Percentiles rank a stretch among this genome's conserved stretches.
phyloP scores from a whole-genome alignment of 2,888 invertebrate genomes.

The Stratiomys singularior region DNA sequence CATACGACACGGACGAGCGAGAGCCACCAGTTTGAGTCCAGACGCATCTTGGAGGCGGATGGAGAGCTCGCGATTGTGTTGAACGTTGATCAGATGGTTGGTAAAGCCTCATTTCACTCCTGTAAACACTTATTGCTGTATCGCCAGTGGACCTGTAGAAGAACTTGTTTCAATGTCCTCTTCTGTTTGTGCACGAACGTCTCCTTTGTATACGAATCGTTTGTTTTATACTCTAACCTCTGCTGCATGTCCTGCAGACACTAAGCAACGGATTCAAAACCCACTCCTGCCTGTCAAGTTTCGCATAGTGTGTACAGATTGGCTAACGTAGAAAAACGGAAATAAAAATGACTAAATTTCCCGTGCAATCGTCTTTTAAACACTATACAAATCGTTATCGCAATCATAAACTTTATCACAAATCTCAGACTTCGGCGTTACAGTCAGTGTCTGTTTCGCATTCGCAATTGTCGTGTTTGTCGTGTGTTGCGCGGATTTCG shows the following conservation, averaged over 20 bases:
- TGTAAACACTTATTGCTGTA: too few species aligned
- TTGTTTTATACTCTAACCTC: background rate
- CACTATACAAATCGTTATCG: conserved; percentile 21
- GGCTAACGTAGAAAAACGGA: conserved; percentile 17
- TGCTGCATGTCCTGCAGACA: background rate
- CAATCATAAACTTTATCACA: conserved; percentile 32
- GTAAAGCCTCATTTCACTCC: background rate
- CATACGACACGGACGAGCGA: background rate
- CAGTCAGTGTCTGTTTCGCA: background rate
- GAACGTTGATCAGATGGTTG: background rate
- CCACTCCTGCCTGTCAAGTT: background rate
- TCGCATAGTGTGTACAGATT: background rate
- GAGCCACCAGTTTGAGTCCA: background rate
- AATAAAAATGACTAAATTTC: conserved; percentile 42
- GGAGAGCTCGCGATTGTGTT: background rate
- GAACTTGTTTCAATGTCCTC: too few species aligned
- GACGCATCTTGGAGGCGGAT: background rate
- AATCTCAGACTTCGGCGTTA: conserved; percentile 13
- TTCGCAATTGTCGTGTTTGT: background rate
- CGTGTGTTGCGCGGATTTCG: conserved; percentile 18
- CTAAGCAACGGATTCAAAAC: background rate
- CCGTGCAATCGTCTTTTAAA: conserved; percentile 24
- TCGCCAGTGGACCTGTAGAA: too few species aligned
- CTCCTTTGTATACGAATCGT: background rate
- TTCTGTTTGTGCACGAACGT: background rate